phyloP scores from a whole-genome alignment of 2,113 vertebrate genomes.

The Aegithalos caudatus region DNA sequence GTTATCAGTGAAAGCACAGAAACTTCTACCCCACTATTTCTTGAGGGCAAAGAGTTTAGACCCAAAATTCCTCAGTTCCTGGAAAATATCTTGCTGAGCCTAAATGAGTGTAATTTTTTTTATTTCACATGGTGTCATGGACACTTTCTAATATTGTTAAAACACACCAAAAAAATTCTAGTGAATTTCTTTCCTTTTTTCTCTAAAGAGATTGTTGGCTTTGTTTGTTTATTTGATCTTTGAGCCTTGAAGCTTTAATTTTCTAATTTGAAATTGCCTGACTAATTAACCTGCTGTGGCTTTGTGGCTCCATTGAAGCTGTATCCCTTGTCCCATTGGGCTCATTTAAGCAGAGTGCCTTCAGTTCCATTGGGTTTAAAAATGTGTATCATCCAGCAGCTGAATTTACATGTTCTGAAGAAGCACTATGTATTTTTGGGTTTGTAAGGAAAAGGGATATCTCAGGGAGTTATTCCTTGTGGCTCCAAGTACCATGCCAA shows the following conservation, averaged over 20 bases:
- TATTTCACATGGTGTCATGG: neutral
- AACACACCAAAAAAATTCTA: neutral
- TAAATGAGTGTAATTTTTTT: neutral
- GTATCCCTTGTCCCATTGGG: neutral
- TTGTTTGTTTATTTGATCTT: neutral
- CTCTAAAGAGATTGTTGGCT: neutral
- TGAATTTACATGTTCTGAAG: neutral
- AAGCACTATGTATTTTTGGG: neutral
- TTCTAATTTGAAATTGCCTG: neutral
- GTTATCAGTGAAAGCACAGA: neutral
- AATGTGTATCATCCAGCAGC: neutral
- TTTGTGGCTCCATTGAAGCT: neutral
- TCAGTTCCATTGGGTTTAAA: neutral
- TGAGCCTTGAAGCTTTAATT: neutral
- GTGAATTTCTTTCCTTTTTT: neutral
- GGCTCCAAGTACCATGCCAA: neutral
- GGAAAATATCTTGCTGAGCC: neutral
- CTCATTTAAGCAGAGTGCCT: neutral
- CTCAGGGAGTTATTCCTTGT: neutral
- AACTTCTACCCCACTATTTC: neutral
- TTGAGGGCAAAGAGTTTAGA: neutral
- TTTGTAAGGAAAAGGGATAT: neutral
- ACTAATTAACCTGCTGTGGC: neutral
- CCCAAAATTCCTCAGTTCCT: neutral
- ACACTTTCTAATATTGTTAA: neutral